A percentile compares a stretch with the other conserved stretches of the same genome.
These are phyloP conservation scores for Hipparchia sbordonii DNA, from an alignment of 2,888 invertebrate species.

Conservation along the genomic window DNA sequence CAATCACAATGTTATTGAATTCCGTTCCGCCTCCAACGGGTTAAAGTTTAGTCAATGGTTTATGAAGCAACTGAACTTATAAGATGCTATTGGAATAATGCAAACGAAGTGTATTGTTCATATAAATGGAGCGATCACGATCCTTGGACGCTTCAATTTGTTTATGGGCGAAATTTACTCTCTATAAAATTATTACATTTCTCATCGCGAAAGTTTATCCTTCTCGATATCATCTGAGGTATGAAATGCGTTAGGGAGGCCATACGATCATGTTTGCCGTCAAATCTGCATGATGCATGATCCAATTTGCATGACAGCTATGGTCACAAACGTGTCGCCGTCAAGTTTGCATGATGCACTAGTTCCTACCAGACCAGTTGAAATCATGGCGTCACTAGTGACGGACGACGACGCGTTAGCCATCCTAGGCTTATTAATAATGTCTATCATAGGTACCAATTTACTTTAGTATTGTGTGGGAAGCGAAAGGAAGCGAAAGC, in stretches of 20 bases:
- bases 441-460: too few relatives aligned
- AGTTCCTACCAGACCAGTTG: too few relatives aligned
- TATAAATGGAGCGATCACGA: conserved; percentile 35
- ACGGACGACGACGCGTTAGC: too few relatives aligned
- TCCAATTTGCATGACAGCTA: too few relatives aligned
- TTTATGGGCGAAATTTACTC: conserved; percentile 11
- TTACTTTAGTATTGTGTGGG: too few relatives aligned
- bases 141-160: conserved; percentile 32
- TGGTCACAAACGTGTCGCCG: too few relatives aligned
- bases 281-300: too few relatives aligned
- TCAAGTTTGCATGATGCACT: too few relatives aligned
- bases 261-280: too few relatives aligned
- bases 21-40: conserved; percentile 42
- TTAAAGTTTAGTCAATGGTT: conserved; percentile 43
- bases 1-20: conserved; percentile 42
- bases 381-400: too few relatives aligned
- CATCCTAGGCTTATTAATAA: too few relatives aligned
- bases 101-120: conserved; percentile 38
- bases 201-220: conserved; percentile 2
- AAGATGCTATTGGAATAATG: conserved; percentile 35
- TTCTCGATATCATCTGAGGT: background rate
- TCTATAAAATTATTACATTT: conserved; percentile 4
- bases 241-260: background rate
- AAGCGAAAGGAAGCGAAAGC: too few relatives aligned
- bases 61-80: conserved; percentile 39